phyloP scores from a whole-genome alignment of 2,797 vertebrate species.

The Harpagifer antarcticus region DNA sequence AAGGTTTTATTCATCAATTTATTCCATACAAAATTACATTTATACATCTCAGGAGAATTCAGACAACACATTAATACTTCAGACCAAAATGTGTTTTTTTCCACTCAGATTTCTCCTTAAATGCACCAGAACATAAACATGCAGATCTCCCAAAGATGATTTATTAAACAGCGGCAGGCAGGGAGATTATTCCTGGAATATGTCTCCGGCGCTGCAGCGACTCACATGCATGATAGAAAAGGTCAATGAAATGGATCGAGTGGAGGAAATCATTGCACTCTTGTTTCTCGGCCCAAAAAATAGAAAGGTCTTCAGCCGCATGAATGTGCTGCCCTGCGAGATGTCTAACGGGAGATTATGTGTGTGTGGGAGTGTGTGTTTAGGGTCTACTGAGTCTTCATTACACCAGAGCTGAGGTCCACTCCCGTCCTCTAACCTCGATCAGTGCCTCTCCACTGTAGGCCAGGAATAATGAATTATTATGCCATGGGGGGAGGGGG shows the following conservation, averaged over 20 bases:
- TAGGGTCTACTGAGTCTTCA: constrained; percentile 84
- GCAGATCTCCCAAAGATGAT: constrained; percentile 56
- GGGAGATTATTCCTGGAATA: constrained; percentile 74
- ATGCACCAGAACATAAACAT: constrained; percentile 33
- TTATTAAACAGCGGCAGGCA: constrained; percentile 62
- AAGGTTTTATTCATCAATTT: constrained; percentile 3
- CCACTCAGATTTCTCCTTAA: constrained; percentile 20
- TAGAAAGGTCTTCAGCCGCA: constrained; percentile 75
- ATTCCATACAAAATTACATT: constrained; percentile 4
- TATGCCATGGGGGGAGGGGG: constrained; percentile 78
- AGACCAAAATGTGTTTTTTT: background rate
- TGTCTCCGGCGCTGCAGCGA: constrained; percentile 68
- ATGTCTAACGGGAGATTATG: constrained; percentile 75
- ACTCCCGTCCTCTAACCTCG: constrained; percentile 80
- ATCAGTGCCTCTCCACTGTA: constrained; percentile 76
- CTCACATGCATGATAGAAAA: constrained; percentile 81
- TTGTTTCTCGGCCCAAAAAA: constrained; percentile 75
- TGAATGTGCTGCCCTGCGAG: constrained; percentile 76
- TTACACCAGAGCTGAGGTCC: constrained; percentile 80
- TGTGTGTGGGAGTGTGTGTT: constrained; percentile 40
- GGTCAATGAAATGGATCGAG: constrained; percentile 81
- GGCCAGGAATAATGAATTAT: constrained; percentile 85
- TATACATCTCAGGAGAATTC: background rate
- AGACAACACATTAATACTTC: background rate
- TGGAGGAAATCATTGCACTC: constrained; percentile 75